Evolutionary conservation across 2,797 vertebrate species (phyloP), one percentile per base, ranked within the genome.

Genomic region (Microchirus variegatus): DNA sequence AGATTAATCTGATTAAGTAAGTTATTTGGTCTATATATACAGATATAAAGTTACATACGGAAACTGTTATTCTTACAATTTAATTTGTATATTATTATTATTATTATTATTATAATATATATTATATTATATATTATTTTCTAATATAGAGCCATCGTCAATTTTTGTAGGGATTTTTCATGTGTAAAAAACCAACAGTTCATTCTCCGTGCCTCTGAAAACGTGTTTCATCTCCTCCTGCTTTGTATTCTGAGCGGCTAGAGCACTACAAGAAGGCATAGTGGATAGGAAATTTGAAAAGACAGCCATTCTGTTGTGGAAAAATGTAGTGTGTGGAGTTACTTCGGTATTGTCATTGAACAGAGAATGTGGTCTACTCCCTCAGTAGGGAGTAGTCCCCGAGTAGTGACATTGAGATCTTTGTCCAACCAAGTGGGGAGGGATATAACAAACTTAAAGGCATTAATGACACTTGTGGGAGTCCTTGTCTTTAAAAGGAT

Each of bases 221-320:
- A 64, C 40, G 36, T 62, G 72, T 63, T 70, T 68, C 19, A 47
- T 36, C 6, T 15, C 36, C 40, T 53, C 35, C 67, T 68, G 52
- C 26, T 85, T 67, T 68, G 22, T 75, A 74, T 85, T 75, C 77
- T 15, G 63, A 61, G 41, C 14, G 9, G 41, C 40, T 53, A 42
- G 59, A 5, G 26, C 1, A 47, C 0, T 55, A 22, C 59, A 53
- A 54, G 43, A 56, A 70, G 54, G 15, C 71, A 60, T 63, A 51
- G 51, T 63, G 45, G 48, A 75, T 46, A 53, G 51, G 61, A 56
- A 68, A 63, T 80, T 63, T 71, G 22, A 59, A 75, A 31, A 73
- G 78, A 72, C 59, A 59, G 63, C 47, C 47, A 0, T 58, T 57
- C 47, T 46, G 0, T 58, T 53, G 5, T 56, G 65, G 56, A 67